Base-by-base conservation (phyloP, 2,888 invertebrate genomes). In the Icerya purchasi region DNA sequence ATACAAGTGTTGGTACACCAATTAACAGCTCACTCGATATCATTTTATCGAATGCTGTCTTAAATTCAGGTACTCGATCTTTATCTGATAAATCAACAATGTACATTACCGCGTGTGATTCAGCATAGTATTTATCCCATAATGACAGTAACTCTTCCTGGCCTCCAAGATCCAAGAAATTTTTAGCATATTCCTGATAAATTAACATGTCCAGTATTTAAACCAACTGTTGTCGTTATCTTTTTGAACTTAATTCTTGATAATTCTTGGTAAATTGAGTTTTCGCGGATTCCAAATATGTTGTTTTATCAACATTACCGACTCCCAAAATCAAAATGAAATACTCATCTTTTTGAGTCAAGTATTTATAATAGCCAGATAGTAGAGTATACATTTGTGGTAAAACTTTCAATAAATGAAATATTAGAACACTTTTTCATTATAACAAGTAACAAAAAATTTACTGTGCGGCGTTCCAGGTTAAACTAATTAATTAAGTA, bases 81-180 rank as follows among this genome's bases (percentile, higher is more conserved):
- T 88, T 79, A 70, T 97, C 96, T 60, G 91, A 89, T 1, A 94
- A 94, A 74, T 97, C 97, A 58, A 97, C 89, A 65, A 97, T 90
- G 72, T 93, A 97, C 68, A 97, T 94, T 25, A 97, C 82, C 56
- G 88, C 96, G 75, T 97, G 96, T 58, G 90, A 94, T 75, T 97
- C 97, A 60, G 93, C 91, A 75, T 96, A 97, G 74, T 97, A 97
- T 88, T 97, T 97, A 70, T 97, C 94, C 98, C 98, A 98, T 22
- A 98, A 73, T 10, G 92, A 89, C 70, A 97, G 96, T 23, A 98
- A 75, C 72, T 98, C 98, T 69, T 87, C 86, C 72, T 98, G 97
- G 0, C 98, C 94, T 18, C 94, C 94, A 25, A 96, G 78, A 75
- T 96, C 94, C 98, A 98, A 99, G 74, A 98, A 98, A 72, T 92